Base-by-base conservation (phyloP, 2,888 invertebrate species). In the Leistus spinibarbis region DNA sequence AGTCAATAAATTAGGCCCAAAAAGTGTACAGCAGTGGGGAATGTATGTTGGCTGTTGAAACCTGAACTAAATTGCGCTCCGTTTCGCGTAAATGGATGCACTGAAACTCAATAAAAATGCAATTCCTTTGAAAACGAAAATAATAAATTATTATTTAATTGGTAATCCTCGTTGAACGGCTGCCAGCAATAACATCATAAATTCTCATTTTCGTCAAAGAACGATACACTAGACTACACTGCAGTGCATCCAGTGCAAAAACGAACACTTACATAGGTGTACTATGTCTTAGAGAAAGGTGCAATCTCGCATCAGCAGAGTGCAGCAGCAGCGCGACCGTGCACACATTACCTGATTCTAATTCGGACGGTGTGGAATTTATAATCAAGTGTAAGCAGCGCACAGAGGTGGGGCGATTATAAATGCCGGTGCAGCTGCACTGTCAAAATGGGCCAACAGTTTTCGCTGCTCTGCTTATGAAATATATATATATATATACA, bases 141-240 rank as follows among this genome's bases (percentile, higher is more conserved):
- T 64, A 24, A 64, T 64, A 64, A 64, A 64, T 64, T 64, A 64
- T 64, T 23, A 64, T 64, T 64, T 64, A 64, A 64, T 64, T 64
- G 23, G 22, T 64, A 23, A 64, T 24, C 23, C 27, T 27, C 22
- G 20, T 64, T 64, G 64, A 64, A 23, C 27, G 9, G 10, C 13
- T 64, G 64, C 64, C 64, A 64, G 64, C 16, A 64, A 20, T n/a
- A 64, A 64, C 64, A 64, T 22, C 16, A 20, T 17, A 23, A 64
- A 23, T 16, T 64, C 23, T 64, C 64, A 64, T 64, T 23, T 64
- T 64, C 64, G 27, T 16, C 64, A 27, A 23, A 27, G 23, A 20
- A 23, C 16, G 64, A 64, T 27, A 23, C 64, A 23, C 27, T 7
- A 13, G 54, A 5, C n/a, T 60, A 22, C 60, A 10, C 22, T 60